Evolutionary conservation across 1,140 invertebrate species (phyloP).

Genomic region (Cydia pomonella): DNA sequence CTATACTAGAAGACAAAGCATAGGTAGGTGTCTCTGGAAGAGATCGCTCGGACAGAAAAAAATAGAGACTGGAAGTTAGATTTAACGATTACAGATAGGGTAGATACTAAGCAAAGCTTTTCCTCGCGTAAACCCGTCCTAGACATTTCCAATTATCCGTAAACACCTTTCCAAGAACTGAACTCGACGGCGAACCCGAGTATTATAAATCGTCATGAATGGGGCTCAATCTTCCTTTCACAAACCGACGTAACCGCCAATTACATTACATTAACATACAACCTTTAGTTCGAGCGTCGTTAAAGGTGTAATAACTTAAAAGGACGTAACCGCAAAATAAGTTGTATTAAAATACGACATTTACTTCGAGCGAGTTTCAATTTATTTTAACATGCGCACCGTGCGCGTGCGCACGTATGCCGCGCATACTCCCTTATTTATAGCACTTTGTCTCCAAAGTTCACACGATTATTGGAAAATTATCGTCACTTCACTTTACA

Average conservation of each 20-base stretch:
- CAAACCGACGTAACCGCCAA: neutral
- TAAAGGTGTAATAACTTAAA: neutral
- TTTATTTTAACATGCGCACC: constrained; percentile 23
- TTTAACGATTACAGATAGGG: no score
- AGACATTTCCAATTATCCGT: constrained; percentile 33
- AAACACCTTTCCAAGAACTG: constrained; percentile 50
- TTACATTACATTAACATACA: neutral
- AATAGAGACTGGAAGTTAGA: no score
- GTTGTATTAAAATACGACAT: neutral
- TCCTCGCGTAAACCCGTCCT: neutral
- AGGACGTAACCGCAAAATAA: neutral
- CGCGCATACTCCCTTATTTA: constrained; percentile 45
- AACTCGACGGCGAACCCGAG: constrained; percentile 44
- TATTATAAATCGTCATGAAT: constrained; percentile 64
- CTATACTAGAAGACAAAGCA: no score
- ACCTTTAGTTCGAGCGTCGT: neutral
- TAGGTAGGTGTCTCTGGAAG: no score
- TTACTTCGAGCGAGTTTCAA: constrained; percentile 37
- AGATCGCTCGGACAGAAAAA: no score
- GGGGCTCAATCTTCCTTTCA: constrained; percentile 42
- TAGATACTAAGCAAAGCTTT: neutral
- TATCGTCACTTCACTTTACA: constrained; percentile 30
- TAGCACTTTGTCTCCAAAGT: constrained; percentile 38
- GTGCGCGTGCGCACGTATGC: constrained; percentile 28
- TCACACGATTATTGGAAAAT: constrained; percentile 38